phyloP scores from a whole-genome alignment of 2,888 invertebrate genomes.

The Sarcophaga rosellei region DNA sequence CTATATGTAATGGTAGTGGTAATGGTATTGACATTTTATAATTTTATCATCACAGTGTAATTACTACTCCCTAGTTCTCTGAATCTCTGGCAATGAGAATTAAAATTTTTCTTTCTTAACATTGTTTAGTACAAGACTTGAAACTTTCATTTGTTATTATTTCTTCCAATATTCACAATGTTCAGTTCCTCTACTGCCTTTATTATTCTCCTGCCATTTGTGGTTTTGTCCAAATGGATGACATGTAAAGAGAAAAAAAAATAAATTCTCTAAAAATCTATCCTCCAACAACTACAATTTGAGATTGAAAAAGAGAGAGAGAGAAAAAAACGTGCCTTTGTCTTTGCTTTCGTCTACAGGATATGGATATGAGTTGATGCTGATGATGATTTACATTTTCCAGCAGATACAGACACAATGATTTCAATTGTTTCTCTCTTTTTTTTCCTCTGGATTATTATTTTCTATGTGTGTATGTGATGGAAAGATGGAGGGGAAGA shows the following conservation, averaged over 20 bases:
- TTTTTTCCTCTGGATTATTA: slow-evolving; percentile 1
- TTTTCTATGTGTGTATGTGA: not conserved
- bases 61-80: not conserved
- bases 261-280: no score
- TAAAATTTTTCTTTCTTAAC: no score
- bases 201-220: slow-evolving; percentile 34
- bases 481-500: not conserved
- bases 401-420: not conserved
- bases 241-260: no score
- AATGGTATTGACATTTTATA: not conserved
- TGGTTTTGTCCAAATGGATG: slow-evolving; percentile 25
- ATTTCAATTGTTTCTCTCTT: not conserved
- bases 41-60: not conserved
- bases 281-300: not conserved
- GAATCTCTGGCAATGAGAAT: not conserved
- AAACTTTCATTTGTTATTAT: slow-evolving; percentile 57
- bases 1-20: not conserved
- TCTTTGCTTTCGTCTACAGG: slow-evolving; percentile 8
- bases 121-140: slow-evolving; percentile 17
- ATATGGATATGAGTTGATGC: not conserved
- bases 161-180: slow-evolving; percentile 53
- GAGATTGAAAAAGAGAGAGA: not conserved
- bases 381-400: slow-evolving; percentile 22
- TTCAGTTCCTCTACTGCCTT: slow-evolving; percentile 20
- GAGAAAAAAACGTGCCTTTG: not conserved